Percentiles rank a stretch among this genome's conserved stretches.
These are phyloP conservation scores for Parazoanthus atlanticus DNA, from an alignment of 92 coral and sea anemone species.

Conservation along the genomic window DNA sequence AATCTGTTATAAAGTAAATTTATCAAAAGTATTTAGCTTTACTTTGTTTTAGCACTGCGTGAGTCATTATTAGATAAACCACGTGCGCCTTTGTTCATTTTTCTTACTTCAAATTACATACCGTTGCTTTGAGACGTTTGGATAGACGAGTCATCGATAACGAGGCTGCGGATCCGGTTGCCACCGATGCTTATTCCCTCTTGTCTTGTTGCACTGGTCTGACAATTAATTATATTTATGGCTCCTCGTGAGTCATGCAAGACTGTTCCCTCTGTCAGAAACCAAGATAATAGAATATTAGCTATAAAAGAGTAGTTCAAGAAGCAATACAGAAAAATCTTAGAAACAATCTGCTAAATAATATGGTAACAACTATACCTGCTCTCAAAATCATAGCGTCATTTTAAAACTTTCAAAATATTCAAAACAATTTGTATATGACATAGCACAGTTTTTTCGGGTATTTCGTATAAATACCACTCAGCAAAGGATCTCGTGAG, in stretches of 20 bases:
- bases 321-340: not conserved
- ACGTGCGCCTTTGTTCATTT: no score
- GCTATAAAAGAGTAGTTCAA: not conserved
- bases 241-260: not conserved
- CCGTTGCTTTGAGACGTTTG: slow-evolving; percentile 43
- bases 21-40: no score
- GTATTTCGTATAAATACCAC: no score
- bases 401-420: no score
- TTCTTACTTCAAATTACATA: not conserved
- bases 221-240: not conserved
- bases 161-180: slow-evolving; percentile 22
- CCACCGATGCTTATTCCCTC: slow-evolving; percentile 46
- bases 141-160: slow-evolving; percentile 12
- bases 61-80: no score
- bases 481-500: no score
- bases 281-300: not conserved
- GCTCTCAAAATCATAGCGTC: no score
- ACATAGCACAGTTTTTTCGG: no score
- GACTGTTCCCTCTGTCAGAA: slow-evolving; percentile 1
- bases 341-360: not conserved
- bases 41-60: not conserved
- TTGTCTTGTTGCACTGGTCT: not conserved
- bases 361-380: not conserved
- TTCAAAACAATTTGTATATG: no score
- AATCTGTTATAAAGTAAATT: no score